phyloP scores from a whole-genome alignment of 2,113 vertebrate genomes.

The Chroicocephalus ridibundus region DNA sequence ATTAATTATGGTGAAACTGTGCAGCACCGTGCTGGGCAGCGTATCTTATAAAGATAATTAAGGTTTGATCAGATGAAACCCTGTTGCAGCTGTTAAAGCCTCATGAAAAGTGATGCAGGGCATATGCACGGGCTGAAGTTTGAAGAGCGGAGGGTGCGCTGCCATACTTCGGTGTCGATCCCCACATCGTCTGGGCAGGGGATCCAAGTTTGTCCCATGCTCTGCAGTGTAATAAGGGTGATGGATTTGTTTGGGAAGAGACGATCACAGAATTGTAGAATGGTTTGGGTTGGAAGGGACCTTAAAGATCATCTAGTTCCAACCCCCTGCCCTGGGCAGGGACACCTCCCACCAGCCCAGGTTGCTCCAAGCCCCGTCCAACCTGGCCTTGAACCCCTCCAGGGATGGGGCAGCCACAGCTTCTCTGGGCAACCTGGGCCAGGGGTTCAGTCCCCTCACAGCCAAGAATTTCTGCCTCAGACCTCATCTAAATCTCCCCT shows the following conservation, averaged over 20 bases:
- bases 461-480: too few relatives aligned
- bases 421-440: too few relatives aligned
- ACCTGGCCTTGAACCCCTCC: neutral
- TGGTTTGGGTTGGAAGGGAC: neutral
- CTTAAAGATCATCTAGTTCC: neutral
- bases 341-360: neutral
- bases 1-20: slow-evolving; percentile 27
- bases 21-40: neutral
- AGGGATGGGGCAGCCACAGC: too few relatives aligned
- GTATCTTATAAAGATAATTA: neutral
- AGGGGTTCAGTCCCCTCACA: too few relatives aligned
- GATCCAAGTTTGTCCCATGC: accelerated
- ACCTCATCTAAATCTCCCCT: too few relatives aligned
- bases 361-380: neutral
- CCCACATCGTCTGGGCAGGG: accelerated
- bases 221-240: accelerated
- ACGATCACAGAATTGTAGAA: neutral
- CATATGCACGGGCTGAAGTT: neutral
- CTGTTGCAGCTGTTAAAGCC: neutral
- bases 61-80: neutral
- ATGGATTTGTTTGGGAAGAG: neutral
- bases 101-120: neutral
- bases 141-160: neutral
- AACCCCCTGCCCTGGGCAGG: neutral
- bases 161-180: accelerated